These are phyloP conservation scores for Selenia dentaria DNA, from an alignment of 2,888 invertebrate species.

Conservation along the genomic window DNA sequence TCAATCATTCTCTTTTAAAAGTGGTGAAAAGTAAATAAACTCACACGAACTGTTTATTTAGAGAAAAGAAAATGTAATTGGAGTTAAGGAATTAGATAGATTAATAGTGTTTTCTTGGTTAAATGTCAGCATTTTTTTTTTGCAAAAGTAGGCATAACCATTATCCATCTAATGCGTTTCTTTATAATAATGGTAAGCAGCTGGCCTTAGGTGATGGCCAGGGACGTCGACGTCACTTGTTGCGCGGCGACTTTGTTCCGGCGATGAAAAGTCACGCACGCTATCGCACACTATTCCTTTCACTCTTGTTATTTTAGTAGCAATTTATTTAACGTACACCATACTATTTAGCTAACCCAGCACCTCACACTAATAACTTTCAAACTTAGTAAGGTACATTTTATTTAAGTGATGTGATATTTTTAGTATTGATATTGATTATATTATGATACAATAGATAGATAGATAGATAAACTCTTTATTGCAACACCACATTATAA, in stretches of 20 bases:
- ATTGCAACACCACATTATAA: too few relatives aligned
- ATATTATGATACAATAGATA: too few relatives aligned
- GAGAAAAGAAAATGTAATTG: slow-evolving; percentile 58
- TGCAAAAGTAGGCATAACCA: too few relatives aligned
- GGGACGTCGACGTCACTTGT: slow-evolving; percentile 72
- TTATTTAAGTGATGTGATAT: too few relatives aligned
- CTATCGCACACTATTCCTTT: slow-evolving; percentile 65
- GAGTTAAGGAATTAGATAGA: slow-evolving; percentile 39
- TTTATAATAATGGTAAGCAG: slow-evolving; percentile 45
- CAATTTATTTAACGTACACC: slow-evolving; percentile 51
- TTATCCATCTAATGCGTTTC: slow-evolving; percentile 32
- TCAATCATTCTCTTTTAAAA: slow-evolving; percentile 68
- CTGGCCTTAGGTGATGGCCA: slow-evolving; percentile 54
- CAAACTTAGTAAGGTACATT: too few relatives aligned
- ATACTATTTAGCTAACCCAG: slow-evolving; percentile 6
- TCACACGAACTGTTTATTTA: slow-evolving; percentile 70
- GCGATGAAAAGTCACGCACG: slow-evolving; percentile 78
- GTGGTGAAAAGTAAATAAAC: slow-evolving; percentile 81
- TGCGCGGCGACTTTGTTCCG: slow-evolving; percentile 74
- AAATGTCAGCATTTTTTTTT: too few relatives aligned
- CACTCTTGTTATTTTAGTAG: slow-evolving; percentile 61
- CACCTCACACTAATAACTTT: too few relatives aligned
- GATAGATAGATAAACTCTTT: too few relatives aligned
- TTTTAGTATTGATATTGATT: too few relatives aligned
- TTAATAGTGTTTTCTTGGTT: too few relatives aligned